These are phyloP conservation scores for Istiophorus platypterus DNA, from an alignment of 2,113 vertebrate species.

Conservation along the genomic window DNA sequence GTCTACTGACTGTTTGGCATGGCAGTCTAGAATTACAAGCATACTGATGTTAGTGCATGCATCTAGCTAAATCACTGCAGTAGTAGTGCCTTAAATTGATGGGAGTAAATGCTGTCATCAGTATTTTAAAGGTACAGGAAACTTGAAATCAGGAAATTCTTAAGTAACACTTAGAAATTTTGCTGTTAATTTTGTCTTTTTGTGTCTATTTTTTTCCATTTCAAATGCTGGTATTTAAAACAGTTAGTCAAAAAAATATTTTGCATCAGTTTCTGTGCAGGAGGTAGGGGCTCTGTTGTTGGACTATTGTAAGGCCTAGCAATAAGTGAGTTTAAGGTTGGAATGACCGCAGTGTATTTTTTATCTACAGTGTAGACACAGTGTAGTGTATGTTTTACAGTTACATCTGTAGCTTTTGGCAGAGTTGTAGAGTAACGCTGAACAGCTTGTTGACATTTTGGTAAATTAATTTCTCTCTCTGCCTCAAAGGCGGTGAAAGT, in stretches of 20 bases:
- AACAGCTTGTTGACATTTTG: neutral
- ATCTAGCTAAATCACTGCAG: neutral
- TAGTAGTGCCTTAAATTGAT: neutral
- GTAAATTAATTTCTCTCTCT: neutral
- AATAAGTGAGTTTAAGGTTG: neutral
- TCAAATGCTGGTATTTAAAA: neutral
- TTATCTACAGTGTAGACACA: neutral
- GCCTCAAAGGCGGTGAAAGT: neutral
- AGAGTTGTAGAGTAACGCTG: neutral
- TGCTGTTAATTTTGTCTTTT: no score
- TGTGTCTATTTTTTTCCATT: neutral
- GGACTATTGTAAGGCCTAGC: neutral
- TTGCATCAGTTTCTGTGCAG: neutral
- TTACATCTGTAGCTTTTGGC: neutral
- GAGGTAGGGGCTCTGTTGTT: neutral
- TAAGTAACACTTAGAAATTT: neutral
- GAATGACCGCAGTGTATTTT: neutral
- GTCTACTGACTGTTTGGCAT: neutral
- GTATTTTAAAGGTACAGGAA: conserved; percentile 16
- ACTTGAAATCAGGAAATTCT: neutral
- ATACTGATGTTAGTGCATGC: conserved; percentile 5
- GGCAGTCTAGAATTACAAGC: neutral
- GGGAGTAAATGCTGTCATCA: neutral
- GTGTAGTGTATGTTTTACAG: no score
- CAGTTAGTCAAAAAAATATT: neutral